phyloP scores from a whole-genome alignment of 2,797 vertebrate genomes.

The Podarcis lilfordi region DNA sequence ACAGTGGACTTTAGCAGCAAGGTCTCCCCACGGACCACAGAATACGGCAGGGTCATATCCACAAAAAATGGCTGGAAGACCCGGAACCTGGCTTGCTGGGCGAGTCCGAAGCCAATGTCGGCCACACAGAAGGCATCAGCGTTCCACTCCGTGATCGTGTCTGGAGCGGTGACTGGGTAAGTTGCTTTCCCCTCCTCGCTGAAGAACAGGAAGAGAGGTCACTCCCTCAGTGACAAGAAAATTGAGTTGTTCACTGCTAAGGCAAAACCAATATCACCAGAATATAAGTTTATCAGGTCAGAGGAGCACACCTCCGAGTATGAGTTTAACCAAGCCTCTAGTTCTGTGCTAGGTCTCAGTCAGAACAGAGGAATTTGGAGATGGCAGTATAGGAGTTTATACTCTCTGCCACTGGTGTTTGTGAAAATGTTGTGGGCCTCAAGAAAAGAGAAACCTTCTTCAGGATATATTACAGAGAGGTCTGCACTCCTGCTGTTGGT shows the following conservation, averaged over 20 bases:
- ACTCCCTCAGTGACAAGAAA: neutral
- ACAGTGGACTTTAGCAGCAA: slow-evolving; percentile 81
- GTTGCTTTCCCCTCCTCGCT: slow-evolving; percentile 49
- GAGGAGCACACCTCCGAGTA: too few species aligned
- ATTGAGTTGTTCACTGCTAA: neutral
- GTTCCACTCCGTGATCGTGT: slow-evolving; percentile 60
- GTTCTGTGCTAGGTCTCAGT: too few species aligned
- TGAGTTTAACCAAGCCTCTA: too few species aligned
- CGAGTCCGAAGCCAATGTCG: slow-evolving; percentile 78
- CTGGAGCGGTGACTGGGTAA: slow-evolving; percentile 33
- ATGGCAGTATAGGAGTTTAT: too few species aligned
- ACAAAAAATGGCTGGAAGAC: slow-evolving; percentile 85
- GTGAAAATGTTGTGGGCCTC: too few species aligned
- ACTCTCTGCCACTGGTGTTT: too few species aligned
- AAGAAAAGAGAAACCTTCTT: too few species aligned
- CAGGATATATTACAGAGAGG: too few species aligned
- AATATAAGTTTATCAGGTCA: too few species aligned
- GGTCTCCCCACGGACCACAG: slow-evolving; percentile 80
- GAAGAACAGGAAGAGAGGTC: slow-evolving; percentile 4
- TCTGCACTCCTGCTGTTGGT: too few species aligned
- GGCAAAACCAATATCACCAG: neutral
- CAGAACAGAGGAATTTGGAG: too few species aligned
- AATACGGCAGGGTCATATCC: slow-evolving; percentile 82
- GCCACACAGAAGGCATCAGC: slow-evolving; percentile 55
- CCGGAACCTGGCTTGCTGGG: slow-evolving; percentile 69